Base-by-base conservation (phyloP, 2,113 vertebrate species). In the Globicephala melas region DNA sequence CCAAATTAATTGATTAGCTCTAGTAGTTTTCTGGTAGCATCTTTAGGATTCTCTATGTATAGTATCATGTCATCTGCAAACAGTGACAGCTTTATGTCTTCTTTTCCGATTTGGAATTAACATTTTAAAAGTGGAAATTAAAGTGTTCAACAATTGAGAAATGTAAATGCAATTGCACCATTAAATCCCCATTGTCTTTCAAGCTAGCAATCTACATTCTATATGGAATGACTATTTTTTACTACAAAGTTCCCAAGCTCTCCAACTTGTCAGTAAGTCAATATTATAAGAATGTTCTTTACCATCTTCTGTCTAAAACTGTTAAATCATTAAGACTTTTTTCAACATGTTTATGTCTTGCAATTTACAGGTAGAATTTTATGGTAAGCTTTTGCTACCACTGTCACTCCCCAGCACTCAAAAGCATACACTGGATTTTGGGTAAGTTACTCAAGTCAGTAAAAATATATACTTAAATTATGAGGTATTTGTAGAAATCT, bases 241-340 rank as follows among this genome's bases (percentile, higher is more conserved):
- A 71, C 77, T 79, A 23, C 6, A 70, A 91, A 77, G 14, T 93
- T 93, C 55, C 63, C 31, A 89, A 58, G 11, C 17, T 93, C n/a
- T 85, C 41, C 91, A 63, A 44, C 50, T 80, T 94, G 58, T 79
- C 91, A 76, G 36, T 94, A 92, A 88, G 62, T 87, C 58, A 82
- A 6, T 76, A 62, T 41, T 74, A 95, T 87, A 82, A 97, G 89
- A 87, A 65, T 96, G 25, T 71, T 94, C 47, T 95, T 94, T 96
- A 84, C 79, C 79, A 94, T 90, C 21, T 63, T 89, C 41, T 82
- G 44, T 31, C 53, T 62, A 60, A 95, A 65, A 67, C 31, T 73
- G 7, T 82, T 74, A 96, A 92, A 68, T 90, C 71, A 73, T 93
- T 93, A 65, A 73, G 44, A 62, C 8, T n/a, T 91, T 83, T 63